Evolutionary conservation across 2,888 invertebrate species (phyloP).

Genomic region (Drosophila buzzatii): DNA sequence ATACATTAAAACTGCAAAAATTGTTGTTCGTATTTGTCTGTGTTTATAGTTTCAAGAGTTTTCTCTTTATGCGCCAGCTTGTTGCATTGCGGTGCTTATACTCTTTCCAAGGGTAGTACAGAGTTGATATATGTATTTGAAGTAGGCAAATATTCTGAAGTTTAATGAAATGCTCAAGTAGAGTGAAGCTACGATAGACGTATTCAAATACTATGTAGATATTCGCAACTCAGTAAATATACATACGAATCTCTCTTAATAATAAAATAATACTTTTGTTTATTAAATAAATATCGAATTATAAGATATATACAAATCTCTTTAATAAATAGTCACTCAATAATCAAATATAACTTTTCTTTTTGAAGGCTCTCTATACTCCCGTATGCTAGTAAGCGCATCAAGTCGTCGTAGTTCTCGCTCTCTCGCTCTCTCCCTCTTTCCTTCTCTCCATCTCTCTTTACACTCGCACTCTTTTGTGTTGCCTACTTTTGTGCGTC

Average conservation of each 20-base stretch:
- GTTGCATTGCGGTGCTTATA: not conserved
- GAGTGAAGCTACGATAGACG: not conserved
- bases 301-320: not conserved
- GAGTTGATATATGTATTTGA: not conserved
- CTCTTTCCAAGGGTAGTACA: not conserved
- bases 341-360: not conserved
- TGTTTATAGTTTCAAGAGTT: not conserved
- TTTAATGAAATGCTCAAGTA: not conserved
- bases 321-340: not conserved
- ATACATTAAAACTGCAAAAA: slow-evolving; percentile 25
- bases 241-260: no score
- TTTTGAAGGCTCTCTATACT: not conserved
- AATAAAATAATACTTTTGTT: no score
- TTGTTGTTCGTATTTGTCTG: slow-evolving; percentile 4
- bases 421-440: not conserved
- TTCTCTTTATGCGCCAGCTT: not conserved
- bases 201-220: not conserved
- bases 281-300: no score
- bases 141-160: not conserved
- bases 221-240: not conserved
- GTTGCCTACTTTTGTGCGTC: slow-evolving; percentile 52
- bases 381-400: not conserved
- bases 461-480: slow-evolving; percentile 1
- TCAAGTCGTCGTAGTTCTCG: not conserved
- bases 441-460: not conserved